phyloP scores from a whole-genome alignment of 2,888 invertebrate genomes.

The Neria commutata region DNA sequence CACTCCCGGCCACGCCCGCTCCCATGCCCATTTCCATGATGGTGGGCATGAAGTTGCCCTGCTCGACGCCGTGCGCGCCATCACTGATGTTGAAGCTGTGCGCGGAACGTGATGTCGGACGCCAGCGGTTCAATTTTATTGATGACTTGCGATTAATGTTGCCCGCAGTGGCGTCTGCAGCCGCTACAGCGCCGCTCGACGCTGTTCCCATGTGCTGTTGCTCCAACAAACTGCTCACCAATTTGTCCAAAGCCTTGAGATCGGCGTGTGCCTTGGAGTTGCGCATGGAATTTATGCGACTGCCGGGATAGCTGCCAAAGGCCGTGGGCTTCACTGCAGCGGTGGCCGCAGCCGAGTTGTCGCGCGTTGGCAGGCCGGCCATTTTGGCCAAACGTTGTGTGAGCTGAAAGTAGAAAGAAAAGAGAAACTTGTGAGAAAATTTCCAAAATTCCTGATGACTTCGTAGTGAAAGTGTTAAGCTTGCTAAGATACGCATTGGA shows the following conservation, averaged over 20 bases:
- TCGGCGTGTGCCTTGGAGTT: slow-evolving; percentile 65
- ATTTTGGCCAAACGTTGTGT: slow-evolving; percentile 57
- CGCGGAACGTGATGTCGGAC: slow-evolving; percentile 60
- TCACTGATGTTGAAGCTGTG: slow-evolving; percentile 45
- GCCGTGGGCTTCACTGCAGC: slow-evolving; percentile 32
- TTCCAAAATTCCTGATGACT: no score
- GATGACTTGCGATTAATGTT: slow-evolving; percentile 38
- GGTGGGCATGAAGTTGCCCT: slow-evolving; percentile 58
- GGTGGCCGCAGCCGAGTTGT: slow-evolving; percentile 32
- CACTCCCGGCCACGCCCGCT: slow-evolving; percentile 27
- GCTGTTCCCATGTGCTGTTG: slow-evolving; percentile 43
- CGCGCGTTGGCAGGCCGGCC: slow-evolving; percentile 49
- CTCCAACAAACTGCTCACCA: slow-evolving; percentile 68
- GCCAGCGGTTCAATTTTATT: slow-evolving; percentile 57
- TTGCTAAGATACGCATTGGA: no score
- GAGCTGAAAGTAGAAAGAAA: slow-evolving; percentile 39
- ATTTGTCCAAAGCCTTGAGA: slow-evolving; percentile 69
- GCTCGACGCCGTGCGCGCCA: slow-evolving; percentile 28
- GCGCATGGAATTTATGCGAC: slow-evolving; percentile 51
- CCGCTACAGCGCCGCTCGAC: slow-evolving; percentile 31
- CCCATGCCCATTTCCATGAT: slow-evolving; percentile 54
- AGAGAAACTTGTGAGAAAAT: neutral
- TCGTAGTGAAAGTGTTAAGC: no score
- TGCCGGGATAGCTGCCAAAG: slow-evolving; percentile 35
- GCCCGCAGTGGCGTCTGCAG: slow-evolving; percentile 32